These are phyloP conservation scores for Pegea sp. DNA, from an alignment of 23 tunicate genomes.

Conservation along the genomic window DNA sequence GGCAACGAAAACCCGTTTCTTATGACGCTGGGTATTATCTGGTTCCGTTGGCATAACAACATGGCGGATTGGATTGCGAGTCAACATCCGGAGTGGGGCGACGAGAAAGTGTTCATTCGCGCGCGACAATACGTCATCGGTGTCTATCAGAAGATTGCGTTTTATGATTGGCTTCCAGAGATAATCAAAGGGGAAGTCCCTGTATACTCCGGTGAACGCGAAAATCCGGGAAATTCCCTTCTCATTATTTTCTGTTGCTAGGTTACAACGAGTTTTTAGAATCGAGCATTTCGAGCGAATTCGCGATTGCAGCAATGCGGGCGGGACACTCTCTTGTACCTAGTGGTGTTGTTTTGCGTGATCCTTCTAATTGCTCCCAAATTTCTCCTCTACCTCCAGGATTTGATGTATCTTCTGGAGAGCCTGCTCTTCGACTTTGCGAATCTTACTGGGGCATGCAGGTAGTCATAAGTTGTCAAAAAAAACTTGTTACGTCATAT, in stretches of 20 bases:
- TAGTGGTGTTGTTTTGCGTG: conserved; percentile 40
- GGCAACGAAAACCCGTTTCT: conserved; percentile 89
- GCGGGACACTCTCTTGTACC: conserved; percentile 69
- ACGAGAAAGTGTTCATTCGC: conserved; percentile 42
- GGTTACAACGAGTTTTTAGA: conserved; percentile 53
- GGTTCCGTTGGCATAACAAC: conserved; percentile 89
- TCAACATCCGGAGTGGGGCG: conserved; percentile 54
- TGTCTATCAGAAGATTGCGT: conserved; percentile 45
- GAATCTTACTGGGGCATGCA: conserved; percentile 72
- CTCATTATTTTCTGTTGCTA: conserved; percentile 2
- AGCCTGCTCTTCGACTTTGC: conserved; percentile 78
- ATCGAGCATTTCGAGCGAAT: conserved; percentile 51
- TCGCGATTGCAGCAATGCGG: conserved; percentile 83
- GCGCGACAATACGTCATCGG: conserved; percentile 63
- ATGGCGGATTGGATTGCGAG: conserved; percentile 35
- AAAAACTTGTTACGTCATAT: background rate
- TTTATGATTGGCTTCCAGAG: conserved; percentile 55
- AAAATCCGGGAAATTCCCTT: background rate
- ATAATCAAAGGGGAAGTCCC: conserved; percentile 12
- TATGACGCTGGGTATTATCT: conserved; percentile 48
- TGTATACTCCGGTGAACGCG: conserved; percentile 27
- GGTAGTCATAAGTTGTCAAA: conserved; percentile 10
- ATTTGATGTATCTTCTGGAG: conserved; percentile 53
- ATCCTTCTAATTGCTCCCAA: conserved; percentile 7
- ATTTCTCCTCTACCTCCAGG: conserved; percentile 37